Evolutionary conservation across 2,113 vertebrate species (phyloP), one percentile per base, ranked within the genome.

Genomic region (Uria aalge): DNA sequence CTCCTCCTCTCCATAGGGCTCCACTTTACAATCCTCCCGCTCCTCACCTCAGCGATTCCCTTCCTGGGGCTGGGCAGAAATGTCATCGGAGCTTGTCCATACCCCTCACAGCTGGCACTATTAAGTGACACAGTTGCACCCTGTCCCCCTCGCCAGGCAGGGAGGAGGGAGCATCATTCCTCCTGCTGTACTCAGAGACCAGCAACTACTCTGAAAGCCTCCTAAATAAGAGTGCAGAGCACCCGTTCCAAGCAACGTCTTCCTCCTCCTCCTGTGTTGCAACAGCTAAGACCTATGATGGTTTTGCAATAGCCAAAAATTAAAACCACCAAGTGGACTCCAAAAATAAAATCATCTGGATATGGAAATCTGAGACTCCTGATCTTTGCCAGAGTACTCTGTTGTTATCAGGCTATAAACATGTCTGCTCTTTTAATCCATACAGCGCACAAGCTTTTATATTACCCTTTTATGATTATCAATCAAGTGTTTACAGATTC

Each of bases 1-100:
- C 91, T 97, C 94, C 87, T 97, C 91, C 93, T 97, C 97, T 97
- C 94, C 96, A 97, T 96, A 96, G 95, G 97, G 96, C 84, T 96
- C 81, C 91, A 91, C 86, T 96, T 95, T 94, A 91, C 91, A 97
- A 88, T 95, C 89, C 96, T 91, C 88, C 92, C 4, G 88, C 69
- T 97, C 57, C 97, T 96, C 97, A 94, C 95, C 94, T 97, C 96
- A 93, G 88, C 30, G 0, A 52, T 48, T 62, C 67, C 81, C 81
- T 82, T 95, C 87, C 67, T 40, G n/a, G 71, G 66, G 78, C 38
- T 60, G 81, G 62, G 94, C 77, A 95, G 93, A 87, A 94, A 68
- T 79, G 69, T 95, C 96, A 95, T 67, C 53, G 11, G 84, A 91
- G 89, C 67, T 69, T 76, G 84, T 90, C 90, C 34, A 7, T 94